These are phyloP conservation scores for Lycaon pictus DNA, from an alignment of 2,113 vertebrate species.

Conservation along the genomic window DNA sequence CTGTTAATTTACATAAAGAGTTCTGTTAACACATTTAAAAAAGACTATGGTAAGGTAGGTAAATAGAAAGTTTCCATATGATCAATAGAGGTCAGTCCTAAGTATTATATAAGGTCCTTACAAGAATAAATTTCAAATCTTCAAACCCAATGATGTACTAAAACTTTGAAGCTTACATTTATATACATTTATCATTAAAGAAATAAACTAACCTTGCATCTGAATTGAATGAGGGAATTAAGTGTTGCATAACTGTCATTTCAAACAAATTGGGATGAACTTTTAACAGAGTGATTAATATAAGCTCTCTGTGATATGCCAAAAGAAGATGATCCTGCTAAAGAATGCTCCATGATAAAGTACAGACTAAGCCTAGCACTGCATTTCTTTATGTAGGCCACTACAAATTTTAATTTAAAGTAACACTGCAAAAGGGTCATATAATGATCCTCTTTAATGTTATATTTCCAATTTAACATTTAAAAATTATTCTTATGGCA, in stretches of 20 bases:
- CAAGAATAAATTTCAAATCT: constrained; percentile 44
- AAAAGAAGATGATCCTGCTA: background rate
- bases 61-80: background rate
- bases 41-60: background rate
- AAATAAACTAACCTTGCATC: background rate
- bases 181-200: background rate
- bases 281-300: background rate
- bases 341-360: constrained; percentile 30
- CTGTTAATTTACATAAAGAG: constrained; percentile 50
- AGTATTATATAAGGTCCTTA: background rate
- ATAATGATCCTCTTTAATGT: background rate
- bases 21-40: background rate
- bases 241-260: background rate
- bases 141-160: background rate
- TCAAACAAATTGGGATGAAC: background rate
- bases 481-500: background rate
- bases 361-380: background rate
- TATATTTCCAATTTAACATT: constrained; percentile 19
- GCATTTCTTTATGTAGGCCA: background rate
- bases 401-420: constrained; percentile 10
- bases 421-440: background rate
- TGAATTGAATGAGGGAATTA: background rate
- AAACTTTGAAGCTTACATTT: constrained; percentile 10
- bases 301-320: background rate
- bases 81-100: background rate